phyloP scores from a whole-genome alignment of 1,140 invertebrate species.

The Drosophila ogumai region DNA sequence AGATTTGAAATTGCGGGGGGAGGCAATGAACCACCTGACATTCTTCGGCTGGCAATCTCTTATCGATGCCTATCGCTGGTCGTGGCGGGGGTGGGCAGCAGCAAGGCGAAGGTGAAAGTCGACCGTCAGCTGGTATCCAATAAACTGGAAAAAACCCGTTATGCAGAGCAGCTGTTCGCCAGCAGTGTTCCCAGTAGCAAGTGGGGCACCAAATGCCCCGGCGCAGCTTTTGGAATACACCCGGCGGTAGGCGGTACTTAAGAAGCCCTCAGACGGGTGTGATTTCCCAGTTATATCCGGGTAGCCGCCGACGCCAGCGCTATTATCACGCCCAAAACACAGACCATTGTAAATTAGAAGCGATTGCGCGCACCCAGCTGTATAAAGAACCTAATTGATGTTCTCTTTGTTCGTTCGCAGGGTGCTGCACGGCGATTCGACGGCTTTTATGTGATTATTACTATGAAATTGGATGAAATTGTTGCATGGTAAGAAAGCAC shows the following conservation, averaged over 20 bases:
- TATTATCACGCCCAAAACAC: constrained; percentile 19
- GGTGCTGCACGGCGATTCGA: constrained; percentile 54
- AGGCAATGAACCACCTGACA: not conserved
- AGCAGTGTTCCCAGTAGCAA: constrained; percentile 16
- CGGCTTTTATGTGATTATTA: constrained; percentile 74
- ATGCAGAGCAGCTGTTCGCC: constrained; percentile 30
- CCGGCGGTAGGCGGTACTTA: not conserved
- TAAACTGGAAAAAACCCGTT: constrained; percentile 43
- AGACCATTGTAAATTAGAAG: constrained; percentile 15
- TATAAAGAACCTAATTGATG: constrained; percentile 12
- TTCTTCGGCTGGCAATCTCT: not conserved
- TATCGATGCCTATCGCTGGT: constrained; percentile 26
- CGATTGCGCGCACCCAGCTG: not conserved
- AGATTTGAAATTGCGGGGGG: not conserved
- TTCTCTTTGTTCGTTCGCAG: constrained; percentile 41
- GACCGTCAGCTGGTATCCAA: constrained; percentile 55
- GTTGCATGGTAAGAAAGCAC: constrained; percentile 75
- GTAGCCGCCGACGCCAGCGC: constrained; percentile 2
- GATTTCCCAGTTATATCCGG: constrained; percentile 19
- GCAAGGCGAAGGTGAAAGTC: constrained; percentile 81
- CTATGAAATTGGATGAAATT: constrained; percentile 85
- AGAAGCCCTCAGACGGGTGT: not conserved
- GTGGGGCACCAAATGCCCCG: constrained; percentile 12
- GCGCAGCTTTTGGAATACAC: not conserved
- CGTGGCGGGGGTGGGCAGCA: constrained; percentile 8